Percentiles rank a stretch among this genome's conserved stretches.
These are phyloP conservation scores for Caenorhabditis japonica DNA, from an alignment of 2,888 invertebrate genomes.

Conservation along the genomic window DNA sequence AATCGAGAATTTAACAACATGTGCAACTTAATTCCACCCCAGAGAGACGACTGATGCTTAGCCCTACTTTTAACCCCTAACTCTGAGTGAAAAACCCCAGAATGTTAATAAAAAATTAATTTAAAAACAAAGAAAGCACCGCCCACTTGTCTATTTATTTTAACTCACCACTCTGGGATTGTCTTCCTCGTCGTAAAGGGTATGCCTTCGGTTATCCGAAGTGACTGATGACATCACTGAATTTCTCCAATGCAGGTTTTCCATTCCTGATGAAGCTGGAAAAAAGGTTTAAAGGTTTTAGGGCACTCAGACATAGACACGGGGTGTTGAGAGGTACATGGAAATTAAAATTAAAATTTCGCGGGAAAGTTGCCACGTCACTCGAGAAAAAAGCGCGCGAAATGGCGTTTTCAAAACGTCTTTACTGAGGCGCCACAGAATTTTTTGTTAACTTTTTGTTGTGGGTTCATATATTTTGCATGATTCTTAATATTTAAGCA, in stretches of 20 bases:
- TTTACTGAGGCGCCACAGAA: too few relatives aligned
- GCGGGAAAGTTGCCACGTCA: too few relatives aligned
- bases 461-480: too few relatives aligned
- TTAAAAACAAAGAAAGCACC: slow-evolving; percentile 2
- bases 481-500: too few relatives aligned
- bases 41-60: too few relatives aligned
- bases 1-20: not conserved
- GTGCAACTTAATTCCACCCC: not conserved
- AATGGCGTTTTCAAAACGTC: too few relatives aligned
- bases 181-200: slow-evolving; percentile 69
- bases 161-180: slow-evolving; percentile 71
- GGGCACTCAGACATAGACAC: too few relatives aligned
- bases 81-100: not conserved
- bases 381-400: too few relatives aligned
- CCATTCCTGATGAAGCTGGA: slow-evolving; percentile 72
- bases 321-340: too few relatives aligned
- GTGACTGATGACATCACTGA: slow-evolving; percentile 63
- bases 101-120: slow-evolving; percentile 16
- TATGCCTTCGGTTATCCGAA: slow-evolving; percentile 57
- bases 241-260: slow-evolving; percentile 71
- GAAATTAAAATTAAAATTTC: too few relatives aligned
- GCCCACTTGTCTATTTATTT: not conserved
- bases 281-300: not conserved
- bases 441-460: too few relatives aligned
- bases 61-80: not conserved